phyloP scores from a whole-genome alignment of 2,797 vertebrate species.

The Discoglossus pictus region DNA sequence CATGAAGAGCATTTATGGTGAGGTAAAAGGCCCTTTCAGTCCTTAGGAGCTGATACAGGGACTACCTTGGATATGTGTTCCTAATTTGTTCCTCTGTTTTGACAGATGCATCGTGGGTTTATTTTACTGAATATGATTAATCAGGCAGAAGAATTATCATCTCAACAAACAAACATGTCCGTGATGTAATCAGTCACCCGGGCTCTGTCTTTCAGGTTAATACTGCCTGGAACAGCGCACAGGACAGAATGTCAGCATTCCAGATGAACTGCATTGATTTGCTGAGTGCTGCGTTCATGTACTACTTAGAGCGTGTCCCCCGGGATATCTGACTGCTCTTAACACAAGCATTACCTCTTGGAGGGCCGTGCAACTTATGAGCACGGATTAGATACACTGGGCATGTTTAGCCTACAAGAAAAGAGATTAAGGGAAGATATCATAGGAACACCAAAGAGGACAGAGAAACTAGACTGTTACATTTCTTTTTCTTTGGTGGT shows the following conservation, averaged over 20 bases:
- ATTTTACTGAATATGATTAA: too few species aligned
- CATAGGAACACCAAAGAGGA: conserved; percentile 24
- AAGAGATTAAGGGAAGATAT: conserved; percentile 21
- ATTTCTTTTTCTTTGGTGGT: too few species aligned
- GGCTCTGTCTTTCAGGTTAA: background rate
- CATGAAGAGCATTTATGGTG: too few species aligned
- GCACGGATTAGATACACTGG: conserved; percentile 22
- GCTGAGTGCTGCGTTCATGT: conserved; percentile 5
- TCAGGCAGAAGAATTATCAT: too few species aligned
- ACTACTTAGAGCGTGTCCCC: background rate
- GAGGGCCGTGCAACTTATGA: background rate
- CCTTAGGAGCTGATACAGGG: too few species aligned
- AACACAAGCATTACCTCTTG: conserved; percentile 21
- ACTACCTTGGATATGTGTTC: too few species aligned
- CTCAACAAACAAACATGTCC: background rate
- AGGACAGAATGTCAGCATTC: background rate
- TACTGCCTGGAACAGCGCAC: background rate
- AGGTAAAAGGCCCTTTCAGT: too few species aligned
- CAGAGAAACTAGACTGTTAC: background rate
- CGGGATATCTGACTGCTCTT: conserved; percentile 1
- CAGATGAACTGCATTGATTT: conserved; percentile 10
- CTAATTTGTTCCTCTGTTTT: too few species aligned
- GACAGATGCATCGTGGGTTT: too few species aligned
- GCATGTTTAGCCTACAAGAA: conserved; percentile 30
- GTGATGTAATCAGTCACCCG: background rate